Base-by-base conservation (phyloP, 2,113 vertebrate genomes). In the Gobio gobio region DNA sequence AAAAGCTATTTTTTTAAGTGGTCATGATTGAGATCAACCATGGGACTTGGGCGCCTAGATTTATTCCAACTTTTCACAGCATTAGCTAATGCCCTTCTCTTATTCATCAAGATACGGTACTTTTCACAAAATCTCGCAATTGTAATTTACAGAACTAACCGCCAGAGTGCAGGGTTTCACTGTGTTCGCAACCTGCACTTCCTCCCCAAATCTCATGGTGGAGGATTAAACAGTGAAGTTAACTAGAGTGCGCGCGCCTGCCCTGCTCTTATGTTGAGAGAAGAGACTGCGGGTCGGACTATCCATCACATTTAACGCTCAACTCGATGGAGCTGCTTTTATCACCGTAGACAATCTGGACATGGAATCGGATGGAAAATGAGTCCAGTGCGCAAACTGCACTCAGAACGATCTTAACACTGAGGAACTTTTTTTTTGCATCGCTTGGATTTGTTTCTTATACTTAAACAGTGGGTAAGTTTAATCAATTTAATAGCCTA, bases 161-260 rank as follows among this genome's bases (percentile, higher is more conserved):
- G 81, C 90, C 33, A 93, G 94, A 89, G 92, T 90, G 88, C 87
- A 91, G 86, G 74, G 64, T 45, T 40, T 29, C 83, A 59, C 91
- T 1, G 3, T 0, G 24, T 3, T 58, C 7, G 72, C 3, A 78
- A n/a, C 12, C 66, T 6, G 88, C 83, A 86, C 83, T 86, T 51
- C 54, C 47, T 68, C 61, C 12, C 88, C 88, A 18, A 82, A 85
- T 87, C 86, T 87, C 18, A 88, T 58, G 89, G 87, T 89, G 91
- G 88, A 83, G 90, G 89, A 91, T 93, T 91, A 91, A 89, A 93
- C 93, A 94, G 91, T 94, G 92, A 84, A 85, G 91, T 91, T 90
- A 93, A 93, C 90, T 90, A 90, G 89, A 87, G 90, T 90, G 89
- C 88, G 83, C 83, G 40, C 89, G 87, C 88, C 87, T 90, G 86